A percentile compares a stretch with the other conserved stretches of the same genome.
These are phyloP conservation scores for Plagodis pulveraria DNA, from an alignment of 2,888 invertebrate genomes.

Conservation along the genomic window DNA sequence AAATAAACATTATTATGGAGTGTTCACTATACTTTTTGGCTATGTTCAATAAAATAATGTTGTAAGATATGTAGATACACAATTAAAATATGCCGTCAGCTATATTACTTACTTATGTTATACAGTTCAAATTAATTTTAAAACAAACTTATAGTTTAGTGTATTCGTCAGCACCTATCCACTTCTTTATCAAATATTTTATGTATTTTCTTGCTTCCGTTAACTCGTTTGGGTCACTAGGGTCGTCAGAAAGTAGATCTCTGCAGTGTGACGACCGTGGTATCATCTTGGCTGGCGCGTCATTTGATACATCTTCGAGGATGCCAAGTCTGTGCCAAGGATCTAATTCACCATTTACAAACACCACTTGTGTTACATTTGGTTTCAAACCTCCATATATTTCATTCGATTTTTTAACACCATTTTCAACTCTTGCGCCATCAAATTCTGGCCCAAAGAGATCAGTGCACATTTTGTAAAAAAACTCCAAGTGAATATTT, in stretches of 20 bases:
- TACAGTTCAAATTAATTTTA: too few relatives aligned
- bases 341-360: slow-evolving; percentile 85
- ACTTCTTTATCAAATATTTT: slow-evolving; percentile 66
- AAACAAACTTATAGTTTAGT: slow-evolving; percentile 3
- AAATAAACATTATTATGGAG: too few relatives aligned
- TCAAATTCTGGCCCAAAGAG: slow-evolving; percentile 70
- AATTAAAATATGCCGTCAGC: too few relatives aligned
- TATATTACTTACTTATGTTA: too few relatives aligned
- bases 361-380: slow-evolving; percentile 82
- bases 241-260: slow-evolving; percentile 60
- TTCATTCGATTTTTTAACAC: slow-evolving; percentile 71
- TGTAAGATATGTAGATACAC: too few relatives aligned
- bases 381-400: slow-evolving; percentile 77
- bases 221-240: slow-evolving; percentile 62
- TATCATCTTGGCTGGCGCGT: slow-evolving; percentile 67
- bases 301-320: slow-evolving; percentile 67
- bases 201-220: slow-evolving; percentile 62
- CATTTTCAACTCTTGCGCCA: slow-evolving; percentile 58
- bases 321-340: slow-evolving; percentile 85
- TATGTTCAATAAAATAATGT: too few relatives aligned
- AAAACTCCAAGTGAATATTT: slow-evolving; percentile 70
- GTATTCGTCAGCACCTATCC: slow-evolving; percentile 63
- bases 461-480: slow-evolving; percentile 65
- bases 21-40: too few relatives aligned
- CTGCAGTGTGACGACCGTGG: slow-evolving; percentile 64